phyloP scores from a whole-genome alignment of 2,797 vertebrate genomes.

The Chelmon rostratus region DNA sequence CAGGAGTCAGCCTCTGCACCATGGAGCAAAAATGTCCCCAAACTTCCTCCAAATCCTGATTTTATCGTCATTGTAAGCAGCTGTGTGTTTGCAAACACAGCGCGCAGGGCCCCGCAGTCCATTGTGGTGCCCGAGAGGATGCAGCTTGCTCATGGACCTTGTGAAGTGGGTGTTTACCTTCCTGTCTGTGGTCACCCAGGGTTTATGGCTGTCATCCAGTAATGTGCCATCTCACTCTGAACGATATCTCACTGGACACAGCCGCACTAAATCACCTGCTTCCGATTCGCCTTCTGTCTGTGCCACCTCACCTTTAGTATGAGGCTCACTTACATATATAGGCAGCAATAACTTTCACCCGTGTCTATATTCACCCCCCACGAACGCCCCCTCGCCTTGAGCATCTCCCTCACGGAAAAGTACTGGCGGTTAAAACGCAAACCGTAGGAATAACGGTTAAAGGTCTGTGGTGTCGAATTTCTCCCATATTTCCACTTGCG shows the following conservation, averaged over 20 bases:
- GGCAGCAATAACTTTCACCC: conserved; percentile 53
- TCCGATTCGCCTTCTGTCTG: conserved; percentile 54
- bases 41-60: conserved; percentile 57
- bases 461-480: conserved; percentile 18
- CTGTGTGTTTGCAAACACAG: conserved; percentile 52
- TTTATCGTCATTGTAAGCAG: conserved; percentile 50
- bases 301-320: conserved; percentile 63
- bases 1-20: background rate
- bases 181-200: conserved; percentile 80
- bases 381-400: conserved; percentile 15
- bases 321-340: conserved; percentile 54
- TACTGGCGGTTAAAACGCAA: conserved; percentile 46
- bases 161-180: conserved; percentile 78
- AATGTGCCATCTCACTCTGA: conserved; percentile 66
- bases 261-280: conserved; percentile 62
- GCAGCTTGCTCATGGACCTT: conserved; percentile 67
- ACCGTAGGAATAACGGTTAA: conserved; percentile 3
- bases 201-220: conserved; percentile 80
- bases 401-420: conserved; percentile 71
- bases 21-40: conserved; percentile 19
- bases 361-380: conserved; percentile 53
- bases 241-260: conserved; percentile 50
- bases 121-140: conserved; percentile 72
- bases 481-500: conserved; percentile 43
- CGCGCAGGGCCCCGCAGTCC: background rate